A percentile compares a stretch with the other conserved stretches of the same genome.
Conservation (phyloP, 2,888 invertebrate species). For the Papilio protenor region DNA sequence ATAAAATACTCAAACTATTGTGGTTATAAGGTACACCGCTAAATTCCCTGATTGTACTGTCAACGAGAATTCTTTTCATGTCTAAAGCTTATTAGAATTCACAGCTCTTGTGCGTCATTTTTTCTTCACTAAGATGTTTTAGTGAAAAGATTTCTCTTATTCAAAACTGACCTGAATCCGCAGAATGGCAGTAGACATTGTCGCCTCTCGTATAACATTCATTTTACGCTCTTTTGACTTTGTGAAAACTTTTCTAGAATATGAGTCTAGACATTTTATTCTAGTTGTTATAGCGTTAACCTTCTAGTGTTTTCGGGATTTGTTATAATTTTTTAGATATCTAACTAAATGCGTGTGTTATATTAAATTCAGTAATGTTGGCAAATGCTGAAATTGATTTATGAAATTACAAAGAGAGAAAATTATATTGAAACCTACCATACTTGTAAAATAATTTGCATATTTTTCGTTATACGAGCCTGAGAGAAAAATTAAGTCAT, state of each 20-base stretch:
- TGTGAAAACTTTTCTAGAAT: constrained; percentile 13
- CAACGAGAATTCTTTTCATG: not conserved
- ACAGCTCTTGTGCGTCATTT: constrained; percentile 9
- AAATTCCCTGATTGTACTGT: no score
- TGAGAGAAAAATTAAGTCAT: constrained; percentile 2
- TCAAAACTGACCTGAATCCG: constrained; percentile 36
- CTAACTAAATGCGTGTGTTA: no score
- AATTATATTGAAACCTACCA: no score
- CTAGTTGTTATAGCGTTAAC: no score
- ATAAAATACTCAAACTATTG: no score
- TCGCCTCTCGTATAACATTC: not conserved
- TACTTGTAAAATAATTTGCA: not conserved
- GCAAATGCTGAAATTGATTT: not conserved
- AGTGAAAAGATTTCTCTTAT: constrained; percentile 33
- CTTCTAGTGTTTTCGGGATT: no score
- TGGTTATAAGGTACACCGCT: no score
- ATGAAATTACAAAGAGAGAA: no score
- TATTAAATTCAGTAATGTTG: no score
- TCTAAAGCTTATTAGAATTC: constrained; percentile 13
- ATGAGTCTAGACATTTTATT: no score
- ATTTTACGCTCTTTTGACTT: constrained; percentile 8
- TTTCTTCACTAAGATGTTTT: constrained; percentile 15
- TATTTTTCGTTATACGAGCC: not conserved
- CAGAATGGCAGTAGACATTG: constrained; percentile 3
- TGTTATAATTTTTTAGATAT: no score